Percentiles rank a stretch among this genome's conserved stretches.
Evolutionary conservation across 64 coral and sea anemone species (phyloP).

Genomic region (Catalaphyllia jardinei): DNA sequence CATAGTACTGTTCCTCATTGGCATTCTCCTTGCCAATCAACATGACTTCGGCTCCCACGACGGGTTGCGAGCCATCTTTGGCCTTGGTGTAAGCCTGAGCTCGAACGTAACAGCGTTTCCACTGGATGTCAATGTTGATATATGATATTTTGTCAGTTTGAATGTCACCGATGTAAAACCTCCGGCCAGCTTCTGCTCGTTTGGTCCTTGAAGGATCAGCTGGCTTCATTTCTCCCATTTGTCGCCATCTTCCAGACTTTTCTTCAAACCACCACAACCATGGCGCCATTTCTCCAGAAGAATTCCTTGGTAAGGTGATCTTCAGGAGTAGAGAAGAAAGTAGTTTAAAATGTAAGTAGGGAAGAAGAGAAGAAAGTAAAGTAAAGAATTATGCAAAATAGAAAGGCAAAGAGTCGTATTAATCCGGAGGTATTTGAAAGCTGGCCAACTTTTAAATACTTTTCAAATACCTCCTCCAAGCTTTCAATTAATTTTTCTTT

Average conservation of each 20-base stretch:
- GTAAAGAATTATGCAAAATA: too few species aligned
- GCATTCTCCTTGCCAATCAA: neutral
- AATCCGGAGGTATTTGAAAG: too few species aligned
- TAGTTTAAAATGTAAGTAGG: neutral
- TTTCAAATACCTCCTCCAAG: too few species aligned
- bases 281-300: neutral
- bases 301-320: neutral
- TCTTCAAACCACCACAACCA: neutral
- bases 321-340: neutral
- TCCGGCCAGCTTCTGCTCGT: neutral
- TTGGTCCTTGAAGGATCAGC: neutral
- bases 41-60: neutral
- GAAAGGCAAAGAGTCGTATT: too few species aligned
- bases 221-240: neutral
- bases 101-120: neutral
- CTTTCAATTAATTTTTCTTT: too few species aligned
- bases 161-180: neutral
- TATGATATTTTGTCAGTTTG: neutral
- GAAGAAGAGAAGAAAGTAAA: too few species aligned
- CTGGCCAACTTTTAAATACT: too few species aligned
- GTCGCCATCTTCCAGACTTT: neutral
- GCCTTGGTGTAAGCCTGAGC: neutral
- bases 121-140: neutral
- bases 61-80: neutral
- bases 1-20: neutral